phyloP scores from a whole-genome alignment of 92 coral and sea anemone genomes.

The Parazoanthus atlanticus region DNA sequence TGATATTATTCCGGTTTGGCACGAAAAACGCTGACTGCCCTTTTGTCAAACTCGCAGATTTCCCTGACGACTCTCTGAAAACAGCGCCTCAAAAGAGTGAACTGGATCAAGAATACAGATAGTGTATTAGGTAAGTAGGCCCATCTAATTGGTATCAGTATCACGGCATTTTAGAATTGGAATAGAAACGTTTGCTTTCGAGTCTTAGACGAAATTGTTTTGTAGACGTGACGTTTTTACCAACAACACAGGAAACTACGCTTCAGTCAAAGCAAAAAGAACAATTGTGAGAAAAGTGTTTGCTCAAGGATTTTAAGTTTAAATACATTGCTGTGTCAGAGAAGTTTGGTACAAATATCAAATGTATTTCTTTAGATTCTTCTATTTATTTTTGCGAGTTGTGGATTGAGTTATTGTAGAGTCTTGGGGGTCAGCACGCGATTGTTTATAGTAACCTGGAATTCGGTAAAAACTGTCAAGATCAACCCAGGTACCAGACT shows the following conservation, averaged over 20 bases:
- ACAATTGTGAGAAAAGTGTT: background rate
- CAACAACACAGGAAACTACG: background rate
- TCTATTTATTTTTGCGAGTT: background rate
- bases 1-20: conserved; percentile 15
- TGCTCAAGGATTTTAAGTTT: background rate
- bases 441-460: background rate
- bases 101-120: background rate
- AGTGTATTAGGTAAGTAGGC: background rate
- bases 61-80: background rate
- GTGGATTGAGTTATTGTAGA: background rate
- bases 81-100: background rate
- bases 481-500: background rate
- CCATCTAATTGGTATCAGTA: background rate
- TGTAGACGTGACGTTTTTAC: background rate
- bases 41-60: background rate
- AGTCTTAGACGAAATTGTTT: background rate
- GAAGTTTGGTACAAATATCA: background rate
- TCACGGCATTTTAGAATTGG: background rate
- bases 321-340: background rate
- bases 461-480: background rate
- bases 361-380: background rate
- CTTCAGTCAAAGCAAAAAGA: background rate
- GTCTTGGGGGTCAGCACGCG: background rate
- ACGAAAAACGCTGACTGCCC: conserved; percentile 7
- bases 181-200: background rate